These are phyloP conservation scores for Agriopis aurantiaria DNA, from an alignment of 2,888 invertebrate species.

Conservation along the genomic window DNA sequence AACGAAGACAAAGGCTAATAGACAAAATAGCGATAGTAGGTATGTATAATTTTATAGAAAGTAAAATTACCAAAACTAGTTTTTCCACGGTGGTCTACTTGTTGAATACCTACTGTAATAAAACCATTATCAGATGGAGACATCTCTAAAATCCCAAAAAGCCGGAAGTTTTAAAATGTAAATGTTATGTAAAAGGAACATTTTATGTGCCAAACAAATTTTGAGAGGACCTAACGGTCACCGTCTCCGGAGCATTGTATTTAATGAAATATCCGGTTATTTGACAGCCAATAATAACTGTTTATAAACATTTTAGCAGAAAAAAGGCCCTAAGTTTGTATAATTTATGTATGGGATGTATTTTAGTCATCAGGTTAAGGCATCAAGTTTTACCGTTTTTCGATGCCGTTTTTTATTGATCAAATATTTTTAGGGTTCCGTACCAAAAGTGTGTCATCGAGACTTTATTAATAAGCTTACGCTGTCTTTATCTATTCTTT, in stretches of 20 bases:
- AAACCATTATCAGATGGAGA: slow-evolving; percentile 7
- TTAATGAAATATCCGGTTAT: slow-evolving; percentile 59
- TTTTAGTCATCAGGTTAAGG: slow-evolving; percentile 38
- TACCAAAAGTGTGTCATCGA: too few species aligned
- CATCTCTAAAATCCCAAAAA: slow-evolving; percentile 15
- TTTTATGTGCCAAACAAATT: slow-evolving; percentile 48
- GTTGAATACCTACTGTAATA: slow-evolving; percentile 7
- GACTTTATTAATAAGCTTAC: too few species aligned
- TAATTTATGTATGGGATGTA: slow-evolving; percentile 45
- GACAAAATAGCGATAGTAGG: not conserved
- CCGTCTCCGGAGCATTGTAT: slow-evolving; percentile 37
- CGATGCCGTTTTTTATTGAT: slow-evolving; percentile 35
- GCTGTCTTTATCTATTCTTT: too few species aligned
- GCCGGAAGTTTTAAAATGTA: slow-evolving; percentile 42
- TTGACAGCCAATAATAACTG: slow-evolving; percentile 56
- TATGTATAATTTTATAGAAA: slow-evolving; percentile 6
- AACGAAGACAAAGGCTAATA: not conserved
- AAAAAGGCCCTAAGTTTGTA: slow-evolving; percentile 51
- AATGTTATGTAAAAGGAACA: slow-evolving; percentile 55
- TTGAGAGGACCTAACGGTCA: slow-evolving; percentile 63
- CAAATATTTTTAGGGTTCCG: slow-evolving; percentile 8
- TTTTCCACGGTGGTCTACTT: not conserved
- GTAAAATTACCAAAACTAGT: slow-evolving; percentile 8
- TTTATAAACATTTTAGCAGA: slow-evolving; percentile 46
- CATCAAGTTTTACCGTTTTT: slow-evolving; percentile 45